Base-by-base conservation (phyloP, 2,113 vertebrate species). In the Taurulus bubalis region DNA sequence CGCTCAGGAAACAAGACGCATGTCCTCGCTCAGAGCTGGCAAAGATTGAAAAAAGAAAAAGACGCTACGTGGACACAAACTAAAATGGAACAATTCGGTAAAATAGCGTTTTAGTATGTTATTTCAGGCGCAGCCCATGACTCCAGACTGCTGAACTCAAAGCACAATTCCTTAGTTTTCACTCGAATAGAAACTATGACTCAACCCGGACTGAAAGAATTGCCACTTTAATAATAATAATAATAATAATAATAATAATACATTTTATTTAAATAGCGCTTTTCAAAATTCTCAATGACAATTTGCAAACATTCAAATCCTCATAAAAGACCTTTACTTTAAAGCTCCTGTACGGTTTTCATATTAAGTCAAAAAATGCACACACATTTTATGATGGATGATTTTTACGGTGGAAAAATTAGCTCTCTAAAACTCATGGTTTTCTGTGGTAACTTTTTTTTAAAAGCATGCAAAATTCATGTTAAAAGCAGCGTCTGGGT, bases 401-500 rank as follows among this genome's bases (percentile, higher is more conserved):
- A 20, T 38, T 69, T 51, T 75, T 66, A 53, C 38, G 24, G 34
- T 22, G 64, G 26, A 32, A 82, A 71, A 64, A n/a, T 36, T 11
- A 40, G 9, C 55, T 58, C 32, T 78, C 12, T 49, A 26, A 8
- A 82, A 42, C 66, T 51, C 34, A 66, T 38, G 12, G 51, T 38
- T 69, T 73, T 55, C 22, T 66, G 64, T 36, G 10, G 20, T 40
- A 36, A 73, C 32, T 68, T n/a, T 10, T 8, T 8, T 8, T 0
- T 20, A 74, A 83, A 64, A 67, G n/a, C 24, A 60, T 38, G 7
- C n/a, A 70, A 76, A 80, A 51, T 40, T 36, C 45, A 36, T 12
- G 3, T 71, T 34, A 45, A 62, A 69, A 5, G 3, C n/a, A 55
- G 64, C 30, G 68, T 82, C 70, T 71, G 58, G 16, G 69, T 85